These are phyloP conservation scores for Tineola bisselliella DNA, from an alignment of 2,888 invertebrate genomes.

Conservation along the genomic window DNA sequence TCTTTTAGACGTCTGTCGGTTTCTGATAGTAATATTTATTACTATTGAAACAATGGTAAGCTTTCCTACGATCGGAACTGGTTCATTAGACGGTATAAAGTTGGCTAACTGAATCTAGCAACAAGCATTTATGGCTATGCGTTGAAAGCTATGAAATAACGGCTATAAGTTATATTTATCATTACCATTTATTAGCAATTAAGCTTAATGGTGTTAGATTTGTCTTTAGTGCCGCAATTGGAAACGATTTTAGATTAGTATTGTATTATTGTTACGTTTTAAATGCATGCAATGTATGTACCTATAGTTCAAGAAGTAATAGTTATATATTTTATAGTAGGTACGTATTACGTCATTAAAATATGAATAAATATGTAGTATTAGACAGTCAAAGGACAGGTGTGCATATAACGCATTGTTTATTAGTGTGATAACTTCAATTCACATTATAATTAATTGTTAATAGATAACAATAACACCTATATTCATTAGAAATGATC, in stretches of 20 bases:
- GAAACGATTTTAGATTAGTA: not conserved
- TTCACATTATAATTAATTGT: too few species aligned
- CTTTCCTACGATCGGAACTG: constrained; percentile 10
- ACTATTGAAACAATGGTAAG: constrained; percentile 16
- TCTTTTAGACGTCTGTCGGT: constrained; percentile 15
- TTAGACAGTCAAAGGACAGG: too few species aligned
- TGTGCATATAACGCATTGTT: too few species aligned
- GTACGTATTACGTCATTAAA: too few species aligned
- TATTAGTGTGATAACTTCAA: too few species aligned
- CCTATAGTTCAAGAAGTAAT: too few species aligned
- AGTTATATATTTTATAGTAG: too few species aligned
- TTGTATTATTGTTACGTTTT: not conserved
- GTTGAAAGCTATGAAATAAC: not conserved
- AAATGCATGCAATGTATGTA: too few species aligned
- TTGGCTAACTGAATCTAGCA: constrained; percentile 4
- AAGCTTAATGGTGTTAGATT: not conserved
- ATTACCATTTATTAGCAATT: constrained; percentile 3
- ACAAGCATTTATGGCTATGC: not conserved
- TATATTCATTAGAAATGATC: too few species aligned
- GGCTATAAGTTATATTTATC: constrained; percentile 1
- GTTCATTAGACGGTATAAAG: constrained; percentile 5
- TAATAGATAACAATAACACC: too few species aligned
- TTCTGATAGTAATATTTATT: constrained; percentile 26
- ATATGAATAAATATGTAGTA: too few species aligned
- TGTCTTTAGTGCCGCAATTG: not conserved